phyloP scores from a whole-genome alignment of 2,888 invertebrate genomes.

The Eilema griseolum region DNA sequence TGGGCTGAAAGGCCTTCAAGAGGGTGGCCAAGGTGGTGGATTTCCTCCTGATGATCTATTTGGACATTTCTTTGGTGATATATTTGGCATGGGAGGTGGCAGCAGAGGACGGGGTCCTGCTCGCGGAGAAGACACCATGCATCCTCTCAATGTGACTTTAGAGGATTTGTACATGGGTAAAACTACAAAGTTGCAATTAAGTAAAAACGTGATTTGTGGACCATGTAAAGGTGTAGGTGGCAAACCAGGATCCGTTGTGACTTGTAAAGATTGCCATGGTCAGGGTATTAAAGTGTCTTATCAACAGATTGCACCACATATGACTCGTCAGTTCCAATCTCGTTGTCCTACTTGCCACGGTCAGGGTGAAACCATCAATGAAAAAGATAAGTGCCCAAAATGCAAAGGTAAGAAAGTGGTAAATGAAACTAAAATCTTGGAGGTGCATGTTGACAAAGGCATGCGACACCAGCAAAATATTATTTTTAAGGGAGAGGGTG shows the following conservation, averaged over 20 bases:
- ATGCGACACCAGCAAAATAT: conserved; percentile 96
- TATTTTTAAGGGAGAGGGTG: conserved; percentile 95
- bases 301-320: conserved; percentile 89
- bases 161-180: conserved; percentile 97
- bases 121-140: conserved; percentile 93
- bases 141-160: conserved; percentile 94
- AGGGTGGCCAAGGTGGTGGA: conserved; percentile 88
- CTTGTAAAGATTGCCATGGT: conserved; percentile 92
- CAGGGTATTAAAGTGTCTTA: conserved; percentile 91
- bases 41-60: conserved; percentile 90
- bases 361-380: conserved; percentile 91
- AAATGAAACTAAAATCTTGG: conserved; percentile 93
- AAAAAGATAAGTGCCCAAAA: conserved; percentile 93
- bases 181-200: conserved; percentile 92
- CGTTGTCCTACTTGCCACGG: conserved; percentile 89
- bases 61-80: conserved; percentile 88
- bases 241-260: conserved; percentile 88
- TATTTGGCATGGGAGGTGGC: conserved; percentile 88
- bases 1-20: conserved; percentile 96
- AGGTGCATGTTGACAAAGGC: conserved; percentile 96
- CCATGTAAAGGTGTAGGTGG: conserved; percentile 93
- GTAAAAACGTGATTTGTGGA: conserved; percentile 93
- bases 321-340: conserved; percentile 88
- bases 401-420: conserved; percentile 95
- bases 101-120: conserved; percentile 85